A percentile compares a stretch with the other conserved stretches of the same genome.
Conservation (phyloP, 2,113 vertebrate genomes). For the Mus pahari region DNA sequence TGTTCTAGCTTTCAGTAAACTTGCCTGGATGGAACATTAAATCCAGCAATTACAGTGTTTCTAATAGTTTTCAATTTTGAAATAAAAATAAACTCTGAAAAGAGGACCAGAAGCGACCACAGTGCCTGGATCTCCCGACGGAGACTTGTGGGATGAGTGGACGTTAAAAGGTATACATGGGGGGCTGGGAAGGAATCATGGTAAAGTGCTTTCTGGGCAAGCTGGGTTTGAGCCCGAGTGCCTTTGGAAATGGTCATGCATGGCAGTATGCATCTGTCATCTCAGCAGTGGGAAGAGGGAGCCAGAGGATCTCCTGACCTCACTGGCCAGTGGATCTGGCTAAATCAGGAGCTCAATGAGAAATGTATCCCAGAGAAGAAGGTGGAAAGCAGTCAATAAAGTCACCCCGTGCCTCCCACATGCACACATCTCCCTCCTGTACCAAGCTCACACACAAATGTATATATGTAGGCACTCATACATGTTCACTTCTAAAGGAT, state of each 20-base stretch:
- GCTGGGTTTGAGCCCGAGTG: neutral
- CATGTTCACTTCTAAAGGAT: neutral
- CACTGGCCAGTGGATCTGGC: no score
- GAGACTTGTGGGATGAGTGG: rapidly evolving
- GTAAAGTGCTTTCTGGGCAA: neutral
- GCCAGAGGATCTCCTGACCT: neutral
- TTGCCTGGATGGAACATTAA: neutral
- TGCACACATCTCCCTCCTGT: no score
- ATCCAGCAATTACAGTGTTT: conserved; percentile 11
- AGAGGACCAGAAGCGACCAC: neutral
- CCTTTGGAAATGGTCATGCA: neutral
- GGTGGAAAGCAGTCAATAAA: neutral
- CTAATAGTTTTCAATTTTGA: conserved; percentile 56
- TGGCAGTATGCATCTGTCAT: neutral
- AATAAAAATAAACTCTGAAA: conserved; percentile 59
- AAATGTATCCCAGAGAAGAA: neutral
- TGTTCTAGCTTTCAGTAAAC: neutral
- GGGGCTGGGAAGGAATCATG: no score
- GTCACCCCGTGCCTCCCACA: no score
- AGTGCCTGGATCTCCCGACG: neutral
- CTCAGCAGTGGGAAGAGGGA: no score
- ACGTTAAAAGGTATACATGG: neutral
- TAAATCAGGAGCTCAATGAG: neutral
- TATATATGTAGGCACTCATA: no score
- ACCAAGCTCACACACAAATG: no score